Base-by-base conservation (phyloP, 2,888 invertebrate species). In the Pharmacophagus antenor region DNA sequence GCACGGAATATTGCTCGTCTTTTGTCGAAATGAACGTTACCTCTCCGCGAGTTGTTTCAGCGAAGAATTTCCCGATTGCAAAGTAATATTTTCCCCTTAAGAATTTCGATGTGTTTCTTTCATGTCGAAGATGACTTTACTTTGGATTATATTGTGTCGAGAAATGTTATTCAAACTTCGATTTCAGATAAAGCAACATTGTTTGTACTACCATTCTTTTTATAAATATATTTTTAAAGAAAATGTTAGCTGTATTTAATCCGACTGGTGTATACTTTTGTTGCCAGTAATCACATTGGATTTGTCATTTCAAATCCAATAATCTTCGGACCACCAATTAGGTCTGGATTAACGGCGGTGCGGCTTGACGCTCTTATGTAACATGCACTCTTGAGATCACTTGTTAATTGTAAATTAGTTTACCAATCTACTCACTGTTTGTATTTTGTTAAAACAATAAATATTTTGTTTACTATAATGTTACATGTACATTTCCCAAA, bases 61-160 rank as follows among this genome's bases (percentile, higher is more conserved):
- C 73, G 67, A 87, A 85, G 88, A 89, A 90, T 88, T 85, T 84
- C 78, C 77, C 88, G 88, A 89, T 89, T 88, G 88, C 84, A 88
- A 89, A 90, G 88, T 89, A 88, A 89, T 90, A 89, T 90, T 89
- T 88, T 82, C 84, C 83, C 87, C 61, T 84, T 82, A 89, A 88
- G 89, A 89, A 88, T 87, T 86, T 84, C 81, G 80, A 88, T 87
- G 85, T 88, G 84, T 86, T 88, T 84, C 86, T 89, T 90, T 89
- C 77, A 87, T 85, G 82, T 85, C 77, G 70, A 68, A 85, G 88
- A 88, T 87, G 85, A 88, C 84, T 90, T 86, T 88, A 85, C 84
- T 82, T 80, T 64, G 74, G 81, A 85, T 85, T 83, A 85, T 80
- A 86, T 86, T 87, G 83, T 79, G 79, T 77, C 72, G 74, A 71